Base-by-base conservation (phyloP, 2,888 invertebrate genomes). In the Urechis unicinctus region DNA sequence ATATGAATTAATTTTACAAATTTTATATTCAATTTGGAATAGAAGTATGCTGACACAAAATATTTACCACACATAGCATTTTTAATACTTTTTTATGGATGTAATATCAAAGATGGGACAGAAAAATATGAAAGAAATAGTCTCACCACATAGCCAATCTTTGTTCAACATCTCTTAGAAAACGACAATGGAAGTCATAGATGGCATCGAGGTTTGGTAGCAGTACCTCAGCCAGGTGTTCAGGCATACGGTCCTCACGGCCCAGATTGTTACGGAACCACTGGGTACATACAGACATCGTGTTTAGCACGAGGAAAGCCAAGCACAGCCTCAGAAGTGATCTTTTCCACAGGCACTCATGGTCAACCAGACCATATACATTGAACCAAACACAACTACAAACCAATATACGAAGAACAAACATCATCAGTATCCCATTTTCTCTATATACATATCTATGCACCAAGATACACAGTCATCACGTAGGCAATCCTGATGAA, bases 151-250 rank as follows among this genome's bases (percentile, higher is more conserved):
- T 81, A 30, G 86, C 84, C 56, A 91, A 75, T 61, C 88, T 80
- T 72, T 86, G 82, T 80, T 92, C 87, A 70, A 89, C 80, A 78
- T 88, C 88, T 75, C 88, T 83, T 62, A 94, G 83, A 62, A 93
- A 85, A 30, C 84, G 84, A 51, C 86, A 87, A 69, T 92, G 92
- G 66, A 87, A 88, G 72, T 89, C 86, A 53, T 89, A 88, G 61
- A 94, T 82, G 52, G 91, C 87, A 58, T 85, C 84, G 57, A 87
- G 81, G 56, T 64, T 61, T 13, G 81, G 80, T 61, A 86, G 81
- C 36, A 85, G 72, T 31, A 84, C 81, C 29, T 84, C 81, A 9
- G 79, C 68, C 56, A 84, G 81, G 64, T 84, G 68, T 50, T 83
- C 83, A n/a, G 84, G 83, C 68, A 84, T 79, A 59, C 83, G 80